Evolutionary conservation across 2,888 invertebrate genomes (phyloP), one percentile per base, ranked within the genome.

Genomic region (Netelia virgata): DNA sequence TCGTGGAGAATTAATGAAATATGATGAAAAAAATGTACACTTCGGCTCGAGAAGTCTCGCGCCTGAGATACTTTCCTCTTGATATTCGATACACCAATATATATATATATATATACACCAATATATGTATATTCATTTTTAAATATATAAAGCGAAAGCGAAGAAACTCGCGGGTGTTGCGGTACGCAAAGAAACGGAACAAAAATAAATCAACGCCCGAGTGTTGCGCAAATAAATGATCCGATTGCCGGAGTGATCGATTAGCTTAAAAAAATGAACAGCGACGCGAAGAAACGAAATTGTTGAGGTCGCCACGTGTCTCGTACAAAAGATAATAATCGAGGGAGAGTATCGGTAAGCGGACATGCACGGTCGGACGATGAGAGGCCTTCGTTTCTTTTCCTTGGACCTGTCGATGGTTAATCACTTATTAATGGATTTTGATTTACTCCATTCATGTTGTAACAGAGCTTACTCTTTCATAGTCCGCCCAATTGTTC

Each of bases 201-300:
- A 57, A 41, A 75, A 55, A 59, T 20, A 68, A 76, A 66, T 47
- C n/a, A 64, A 55, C 18, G 11, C 23, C 28, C n/a, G 36, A 11
- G 16, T 16, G 76, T 76, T 76, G 43, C 57, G 43, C 43, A 76
- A 70, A 28, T n/a, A 70, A 70, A 66, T 23, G 41, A 68, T 16
- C 20, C 43, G 66, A 76, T 76, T 76, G 47, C 10, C 16, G 57
- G 76, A 76, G 68, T 68, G 76, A 76, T 76, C 57, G 76, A 76
- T 76, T 57, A 59, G 47, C 18, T 68, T 50, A 1, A 8, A 64
- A 59, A 61, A 59, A 50, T 70, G 14, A 69, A 77, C 59, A 16
- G 16, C 9, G 53, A 6, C 28, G 55, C 36, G 57, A 41, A 41
- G 14, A 18, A 70, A 36, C n/a, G 36, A 70, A 57, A 36, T 55